A percentile compares a stretch with the other conserved stretches of the same genome.
Conservation (phyloP, 2,888 invertebrate genomes). For the Trachelus tabidus region DNA sequence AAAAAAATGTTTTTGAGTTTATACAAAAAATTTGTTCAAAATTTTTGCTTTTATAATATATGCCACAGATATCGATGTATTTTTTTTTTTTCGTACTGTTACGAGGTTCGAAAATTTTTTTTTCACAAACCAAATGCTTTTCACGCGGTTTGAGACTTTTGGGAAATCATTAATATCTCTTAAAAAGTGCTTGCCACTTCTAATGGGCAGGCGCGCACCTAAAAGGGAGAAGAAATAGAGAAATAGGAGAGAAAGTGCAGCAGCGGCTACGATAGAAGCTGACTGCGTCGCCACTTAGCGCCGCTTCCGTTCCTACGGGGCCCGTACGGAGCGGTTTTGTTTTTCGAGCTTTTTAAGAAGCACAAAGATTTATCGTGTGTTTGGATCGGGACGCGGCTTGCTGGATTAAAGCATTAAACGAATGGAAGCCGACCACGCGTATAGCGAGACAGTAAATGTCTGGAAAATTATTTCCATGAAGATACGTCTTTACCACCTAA, state of each 20-base stretch:
- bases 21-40: not conserved
- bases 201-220: not conserved
- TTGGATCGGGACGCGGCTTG: slow-evolving; percentile 50
- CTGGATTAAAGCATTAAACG: slow-evolving; percentile 50
- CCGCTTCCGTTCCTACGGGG: slow-evolving; percentile 45
- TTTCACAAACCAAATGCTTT: not conserved
- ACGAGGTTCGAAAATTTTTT: not conserved
- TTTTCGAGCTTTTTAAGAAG: slow-evolving; percentile 51
- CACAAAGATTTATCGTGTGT: slow-evolving; percentile 55
- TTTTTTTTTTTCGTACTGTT: not conserved
- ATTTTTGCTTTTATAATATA: not conserved
- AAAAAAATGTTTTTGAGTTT: not conserved
- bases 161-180: slow-evolving; percentile 58
- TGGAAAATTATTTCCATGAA: slow-evolving; percentile 11
- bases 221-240: not conserved
- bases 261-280: slow-evolving; percentile 15
- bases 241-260: slow-evolving; percentile 9
- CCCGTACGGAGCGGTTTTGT: slow-evolving; percentile 37
- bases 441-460: slow-evolving; percentile 13
- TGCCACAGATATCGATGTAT: not conserved
- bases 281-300: slow-evolving; percentile 51
- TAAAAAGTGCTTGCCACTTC: slow-evolving; percentile 23
- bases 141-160: slow-evolving; percentile 40
- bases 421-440: slow-evolving; percentile 5
- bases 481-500: not conserved